Conservation (phyloP, 2,113 vertebrate genomes). For the western clawed frog (Xenopus tropicalis) region UCB_Xtro_10.0 CM004445.2:65800501-65801000, state of each 20-base stretch:
- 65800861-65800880: conserved; percentile 43
- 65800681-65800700: background rate
- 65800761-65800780: conserved; percentile 3
- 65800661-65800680: no score
- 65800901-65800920: conserved; percentile 34
- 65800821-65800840: conserved; percentile 22
- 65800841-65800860: conserved; percentile 37
- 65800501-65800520: no score
- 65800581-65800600: no score
- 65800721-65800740: conserved; percentile 3
- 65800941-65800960: conserved; percentile 44
- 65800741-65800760: background rate
- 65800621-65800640: no score
- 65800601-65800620: no score
- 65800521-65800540: no score
- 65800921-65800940: conserved; percentile 37
- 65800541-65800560: no score
- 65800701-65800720: background rate
- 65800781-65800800: conserved; percentile 23
- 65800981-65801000: conserved; percentile 19
- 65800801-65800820: conserved; percentile 35
- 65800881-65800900: conserved; percentile 35
- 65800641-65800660: no score
- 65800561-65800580: no score
- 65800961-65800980: conserved; percentile 40